A percentile compares a stretch with the other conserved stretches of the same genome.
phyloP scores from a whole-genome alignment of 1,140 invertebrate genomes.

The Atta colombica region DNA sequence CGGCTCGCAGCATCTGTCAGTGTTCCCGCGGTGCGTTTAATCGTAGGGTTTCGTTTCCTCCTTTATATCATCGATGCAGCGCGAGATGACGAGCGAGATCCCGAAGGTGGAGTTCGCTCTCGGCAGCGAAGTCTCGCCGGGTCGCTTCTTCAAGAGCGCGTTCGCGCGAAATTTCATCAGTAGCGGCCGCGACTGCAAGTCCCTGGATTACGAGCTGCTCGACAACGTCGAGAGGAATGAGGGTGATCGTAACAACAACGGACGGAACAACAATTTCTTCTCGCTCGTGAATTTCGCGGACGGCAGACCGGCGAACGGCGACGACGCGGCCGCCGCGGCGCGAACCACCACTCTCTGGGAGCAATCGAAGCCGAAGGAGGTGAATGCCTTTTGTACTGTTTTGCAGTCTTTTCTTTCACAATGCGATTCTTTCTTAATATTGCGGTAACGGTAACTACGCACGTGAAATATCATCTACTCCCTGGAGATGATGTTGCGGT shows the following conservation, averaged over 20 bases:
- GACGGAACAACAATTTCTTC: constrained; percentile 79
- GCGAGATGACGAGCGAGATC: constrained; percentile 73
- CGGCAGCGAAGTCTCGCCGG: constrained; percentile 83
- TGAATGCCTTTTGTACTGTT: constrained; percentile 55
- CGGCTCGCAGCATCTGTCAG: constrained; percentile 3
- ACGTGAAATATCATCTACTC: constrained; percentile 38
- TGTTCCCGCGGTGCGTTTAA: neutral
- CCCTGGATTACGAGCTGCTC: constrained; percentile 82
- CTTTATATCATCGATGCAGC: neutral
- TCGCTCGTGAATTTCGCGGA: constrained; percentile 79
- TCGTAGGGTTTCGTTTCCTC: neutral
- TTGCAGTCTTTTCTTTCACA: constrained; percentile 45
- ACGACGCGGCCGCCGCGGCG: neutral
- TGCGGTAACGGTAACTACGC: constrained; percentile 44
- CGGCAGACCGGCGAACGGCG: neutral
- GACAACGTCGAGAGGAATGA: constrained; percentile 76
- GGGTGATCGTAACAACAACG: constrained; percentile 68
- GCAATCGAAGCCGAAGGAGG: constrained; percentile 57
- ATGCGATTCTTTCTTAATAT: constrained; percentile 23
- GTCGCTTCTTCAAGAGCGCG: constrained; percentile 85
- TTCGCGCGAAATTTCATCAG: constrained; percentile 84
- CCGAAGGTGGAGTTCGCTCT: constrained; percentile 83
- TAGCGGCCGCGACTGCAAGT: constrained; percentile 82
- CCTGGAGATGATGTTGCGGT: constrained; percentile 8
- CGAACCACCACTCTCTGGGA: constrained; percentile 41